Percentiles rank a stretch among this genome's conserved stretches.
Conservation (phyloP, 2,888 invertebrate species). For the Cremastobaeus sp. region DNA sequence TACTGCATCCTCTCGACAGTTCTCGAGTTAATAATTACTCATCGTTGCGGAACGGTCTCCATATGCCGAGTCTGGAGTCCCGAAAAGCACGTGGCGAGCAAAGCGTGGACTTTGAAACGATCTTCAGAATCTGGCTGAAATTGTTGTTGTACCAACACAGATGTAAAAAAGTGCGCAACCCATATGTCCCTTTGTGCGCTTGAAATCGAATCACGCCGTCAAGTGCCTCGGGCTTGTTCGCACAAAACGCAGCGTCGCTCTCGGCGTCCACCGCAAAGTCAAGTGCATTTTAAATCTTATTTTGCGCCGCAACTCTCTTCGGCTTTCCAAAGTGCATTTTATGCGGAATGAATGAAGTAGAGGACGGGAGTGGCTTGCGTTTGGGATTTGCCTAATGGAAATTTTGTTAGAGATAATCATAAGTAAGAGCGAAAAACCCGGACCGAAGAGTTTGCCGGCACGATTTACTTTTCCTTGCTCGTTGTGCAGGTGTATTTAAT, state of each 20-base stretch:
- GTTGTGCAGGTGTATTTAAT: background rate
- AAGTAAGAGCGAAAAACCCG: constrained; percentile 6
- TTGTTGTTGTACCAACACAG: constrained; percentile 77
- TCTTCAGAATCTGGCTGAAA: constrained; percentile 59
- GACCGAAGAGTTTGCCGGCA: background rate
- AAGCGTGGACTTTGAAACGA: too few relatives aligned
- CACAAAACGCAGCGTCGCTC: constrained; percentile 16
- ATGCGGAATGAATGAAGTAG: constrained; percentile 2
- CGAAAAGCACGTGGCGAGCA: background rate
- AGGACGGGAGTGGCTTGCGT: background rate
- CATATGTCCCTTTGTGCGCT: constrained; percentile 54
- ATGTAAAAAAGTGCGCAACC: constrained; percentile 69
- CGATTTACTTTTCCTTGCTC: background rate
- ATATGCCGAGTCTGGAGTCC: background rate
- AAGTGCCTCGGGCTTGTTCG: constrained; percentile 33
- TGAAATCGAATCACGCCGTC: constrained; percentile 54
- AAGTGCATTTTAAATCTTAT: constrained; percentile 45
- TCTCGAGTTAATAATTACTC: background rate
- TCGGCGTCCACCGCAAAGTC: constrained; percentile 40
- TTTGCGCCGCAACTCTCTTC: constrained; percentile 14
- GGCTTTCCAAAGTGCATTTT: constrained; percentile 24
- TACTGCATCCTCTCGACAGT: background rate
- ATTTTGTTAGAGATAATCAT: constrained; percentile 20
- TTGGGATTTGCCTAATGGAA: constrained; percentile 19
- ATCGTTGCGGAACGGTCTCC: background rate